Conservation (phyloP, 2,797 vertebrate genomes). For the Lycodopsis pacificus region DNA sequence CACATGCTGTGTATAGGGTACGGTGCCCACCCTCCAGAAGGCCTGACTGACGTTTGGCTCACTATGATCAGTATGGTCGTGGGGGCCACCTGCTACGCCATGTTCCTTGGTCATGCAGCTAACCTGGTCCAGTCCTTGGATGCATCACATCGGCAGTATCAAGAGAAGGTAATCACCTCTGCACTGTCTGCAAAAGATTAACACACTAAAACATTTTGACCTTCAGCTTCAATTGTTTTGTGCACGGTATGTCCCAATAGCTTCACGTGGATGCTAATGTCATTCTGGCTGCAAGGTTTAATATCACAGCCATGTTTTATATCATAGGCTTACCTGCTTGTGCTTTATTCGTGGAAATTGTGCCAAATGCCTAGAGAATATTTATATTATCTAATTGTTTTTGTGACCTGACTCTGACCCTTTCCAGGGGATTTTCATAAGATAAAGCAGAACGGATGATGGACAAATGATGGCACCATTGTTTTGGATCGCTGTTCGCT, state of each 20-base stretch:
- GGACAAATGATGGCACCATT: slow-evolving; percentile 66
- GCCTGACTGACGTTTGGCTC: slow-evolving; percentile 91
- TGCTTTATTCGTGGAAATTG: slow-evolving; percentile 40
- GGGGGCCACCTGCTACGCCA: slow-evolving; percentile 96
- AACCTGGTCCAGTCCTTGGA: slow-evolving; percentile 95
- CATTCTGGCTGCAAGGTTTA: slow-evolving; percentile 54
- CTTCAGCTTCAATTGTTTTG: slow-evolving; percentile 16
- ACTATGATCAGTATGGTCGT: slow-evolving; percentile 97
- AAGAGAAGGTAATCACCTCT: slow-evolving; percentile 90
- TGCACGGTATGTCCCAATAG: slow-evolving; percentile 34
- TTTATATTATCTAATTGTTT: slow-evolving; percentile 73
- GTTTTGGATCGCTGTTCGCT: slow-evolving; percentile 67
- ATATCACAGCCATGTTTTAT: slow-evolving; percentile 53
- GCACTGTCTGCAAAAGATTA: slow-evolving; percentile 3
- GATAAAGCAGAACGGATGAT: slow-evolving; percentile 66
- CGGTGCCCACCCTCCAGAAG: slow-evolving; percentile 91
- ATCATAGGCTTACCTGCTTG: slow-evolving; percentile 35
- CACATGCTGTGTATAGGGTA: slow-evolving; percentile 98
- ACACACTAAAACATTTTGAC: slow-evolving; percentile 31
- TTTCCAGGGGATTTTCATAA: slow-evolving; percentile 68
- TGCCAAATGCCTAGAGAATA: slow-evolving; percentile 59
- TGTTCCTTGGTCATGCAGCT: slow-evolving; percentile 96
- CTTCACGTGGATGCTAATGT: slow-evolving; percentile 48
- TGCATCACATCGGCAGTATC: slow-evolving; percentile 95
- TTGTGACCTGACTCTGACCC: slow-evolving; percentile 48